Percentiles rank a stretch among this genome's conserved stretches.
These are phyloP conservation scores for Halictus ligatus DNA, from an alignment of 2,888 invertebrate genomes.

Conservation along the genomic window DNA sequence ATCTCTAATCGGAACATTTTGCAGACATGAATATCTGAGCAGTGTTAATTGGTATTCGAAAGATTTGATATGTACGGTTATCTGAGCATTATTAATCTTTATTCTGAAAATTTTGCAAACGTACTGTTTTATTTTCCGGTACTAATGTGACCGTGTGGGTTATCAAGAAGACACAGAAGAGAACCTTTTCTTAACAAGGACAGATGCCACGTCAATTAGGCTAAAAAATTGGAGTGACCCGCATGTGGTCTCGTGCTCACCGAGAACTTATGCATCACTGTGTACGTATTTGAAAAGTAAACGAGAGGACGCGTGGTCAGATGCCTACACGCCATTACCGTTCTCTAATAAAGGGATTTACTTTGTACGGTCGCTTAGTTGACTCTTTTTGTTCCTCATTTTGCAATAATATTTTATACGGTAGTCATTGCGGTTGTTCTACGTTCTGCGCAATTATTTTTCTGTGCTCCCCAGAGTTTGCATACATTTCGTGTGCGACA, in stretches of 20 bases:
- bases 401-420: background rate
- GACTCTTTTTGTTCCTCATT: background rate
- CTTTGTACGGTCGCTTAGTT: background rate
- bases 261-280: background rate
- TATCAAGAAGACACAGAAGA: background rate
- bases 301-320: background rate
- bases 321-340: background rate
- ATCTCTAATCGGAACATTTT: background rate
- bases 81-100: background rate
- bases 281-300: background rate
- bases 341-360: background rate
- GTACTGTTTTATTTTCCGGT: background rate
- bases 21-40: background rate
- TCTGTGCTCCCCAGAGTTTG: background rate
- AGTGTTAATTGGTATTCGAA: background rate
- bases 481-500: background rate
- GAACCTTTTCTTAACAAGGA: constrained; percentile 4
- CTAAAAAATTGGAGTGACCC: background rate
- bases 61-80: background rate
- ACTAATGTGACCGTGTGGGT: background rate
- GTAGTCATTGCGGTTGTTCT: background rate
- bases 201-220: background rate
- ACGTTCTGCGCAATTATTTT: constrained; percentile 9
- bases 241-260: background rate
- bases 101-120: background rate